Conservation (phyloP, 2,113 vertebrate species). For the Xiphorhynchus elegans region DNA sequence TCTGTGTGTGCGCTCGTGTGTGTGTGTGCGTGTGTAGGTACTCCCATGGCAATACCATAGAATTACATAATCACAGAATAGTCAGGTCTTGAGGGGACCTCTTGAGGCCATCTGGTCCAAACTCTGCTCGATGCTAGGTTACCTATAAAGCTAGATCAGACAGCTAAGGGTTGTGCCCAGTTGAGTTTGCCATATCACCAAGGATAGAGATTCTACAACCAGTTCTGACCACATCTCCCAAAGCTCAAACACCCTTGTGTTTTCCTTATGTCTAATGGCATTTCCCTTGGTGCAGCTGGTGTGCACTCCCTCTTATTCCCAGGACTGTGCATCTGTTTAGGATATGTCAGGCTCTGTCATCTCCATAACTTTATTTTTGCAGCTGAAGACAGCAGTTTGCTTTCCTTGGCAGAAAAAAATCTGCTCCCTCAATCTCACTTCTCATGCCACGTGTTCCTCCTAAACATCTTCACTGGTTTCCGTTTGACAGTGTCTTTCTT, state of each 20-base stretch:
- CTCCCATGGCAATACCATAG: neutral
- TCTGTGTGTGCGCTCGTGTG: no score
- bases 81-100: neutral
- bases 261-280: neutral
- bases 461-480: neutral
- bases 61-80: neutral
- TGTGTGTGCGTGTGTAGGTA: no score
- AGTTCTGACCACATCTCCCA: neutral
- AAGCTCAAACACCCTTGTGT: accelerated
- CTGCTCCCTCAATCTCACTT: neutral
- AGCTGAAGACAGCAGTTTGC: neutral
- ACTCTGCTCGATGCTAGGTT: accelerated
- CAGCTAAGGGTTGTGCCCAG: neutral
- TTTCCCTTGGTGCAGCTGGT: neutral
- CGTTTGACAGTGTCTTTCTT: neutral
- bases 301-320: neutral
- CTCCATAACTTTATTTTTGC: neutral
- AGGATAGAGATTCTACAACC: neutral
- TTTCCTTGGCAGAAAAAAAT: neutral
- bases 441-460: neutral
- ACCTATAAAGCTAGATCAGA: neutral
- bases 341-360: neutral
- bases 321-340: neutral
- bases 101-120: neutral
- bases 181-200: neutral